phyloP scores from a whole-genome alignment of 2,888 invertebrate species.

The Allolobophora icterica region DNA sequence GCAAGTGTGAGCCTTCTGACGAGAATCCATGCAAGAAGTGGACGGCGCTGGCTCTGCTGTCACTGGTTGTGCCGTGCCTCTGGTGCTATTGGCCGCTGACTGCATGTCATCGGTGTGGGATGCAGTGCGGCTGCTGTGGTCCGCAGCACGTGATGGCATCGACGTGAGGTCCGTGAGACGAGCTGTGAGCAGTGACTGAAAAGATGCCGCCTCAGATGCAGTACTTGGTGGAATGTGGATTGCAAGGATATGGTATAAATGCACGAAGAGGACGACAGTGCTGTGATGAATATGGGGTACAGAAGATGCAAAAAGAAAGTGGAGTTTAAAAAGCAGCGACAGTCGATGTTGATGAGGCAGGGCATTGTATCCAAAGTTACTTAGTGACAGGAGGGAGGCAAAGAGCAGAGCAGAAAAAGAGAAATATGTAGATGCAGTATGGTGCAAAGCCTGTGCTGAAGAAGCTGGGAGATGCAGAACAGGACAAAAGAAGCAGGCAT shows the following conservation, averaged over 20 bases:
- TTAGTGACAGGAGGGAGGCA: not conserved
- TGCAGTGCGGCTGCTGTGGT: constrained; percentile 64
- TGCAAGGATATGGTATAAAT: not conserved
- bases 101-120: constrained; percentile 82
- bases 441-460: not conserved
- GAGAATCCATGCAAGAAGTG: constrained; percentile 73
- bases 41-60: constrained; percentile 83
- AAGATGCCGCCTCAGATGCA: not conserved
- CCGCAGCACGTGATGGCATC: constrained; percentile 21
- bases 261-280: not conserved
- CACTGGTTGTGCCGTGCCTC: constrained; percentile 87
- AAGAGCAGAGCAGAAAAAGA: not conserved
- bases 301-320: not conserved
- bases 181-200: not conserved
- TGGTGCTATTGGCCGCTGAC: constrained; percentile 90
- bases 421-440: not conserved
- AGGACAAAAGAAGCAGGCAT: not conserved
- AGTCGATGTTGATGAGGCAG: not conserved
- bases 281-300: not conserved
- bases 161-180: not conserved
- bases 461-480: not conserved
- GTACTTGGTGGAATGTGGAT: not conserved
- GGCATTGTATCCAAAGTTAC: not conserved
- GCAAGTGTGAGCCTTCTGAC: constrained; percentile 75
- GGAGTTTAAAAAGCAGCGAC: not conserved